Evolutionary conservation across 1,140 invertebrate genomes (phyloP), one percentile per base, ranked within the genome.

Genomic region (Laupala kohalensis): DNA sequence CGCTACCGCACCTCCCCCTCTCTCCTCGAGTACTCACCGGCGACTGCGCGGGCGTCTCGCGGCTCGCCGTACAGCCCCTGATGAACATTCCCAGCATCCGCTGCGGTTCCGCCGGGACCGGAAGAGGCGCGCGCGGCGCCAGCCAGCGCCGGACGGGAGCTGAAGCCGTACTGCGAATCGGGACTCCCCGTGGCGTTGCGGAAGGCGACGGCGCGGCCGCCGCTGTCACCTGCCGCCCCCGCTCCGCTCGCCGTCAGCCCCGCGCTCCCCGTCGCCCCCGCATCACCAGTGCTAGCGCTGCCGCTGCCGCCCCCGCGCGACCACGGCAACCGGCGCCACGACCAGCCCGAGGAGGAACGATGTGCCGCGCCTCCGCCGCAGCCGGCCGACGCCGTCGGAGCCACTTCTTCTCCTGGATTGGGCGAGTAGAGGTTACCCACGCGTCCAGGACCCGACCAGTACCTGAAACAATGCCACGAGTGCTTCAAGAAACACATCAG

Each of bases 341-440:
- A 85, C 85, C 85, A 86, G 77, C 87, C 87, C 78, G 78, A 84
- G 79, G 75, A 79, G 79, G 74, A 9, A 29, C 70, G 70, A 5
- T 65, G 53, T 15, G 23, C 26, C 6, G 26, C 67, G 12, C 27
- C 24, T 69, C 24, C n/a, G 27, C 68, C 74, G 69, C 71, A 69
- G 9, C 37, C 37, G 37, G 15, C 67, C 67, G 29, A n/a, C 26
- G 27, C 29, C 37, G 37, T 53, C 37, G n/a, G 75, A 71, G 28
- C 76, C 69, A n/a, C 73, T 77, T 67, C 84, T 28, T 83, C 84
- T 4, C 87, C 89, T 0, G 91, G 90, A 80, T 92, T 92, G 0
- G 91, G 91, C 0, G 90, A 91, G 75, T 93, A 92, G 23, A 93
- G 84, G 77, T 92, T 92, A 0, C 90, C 90, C 73, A 87, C 83